phyloP scores from a whole-genome alignment of 2,113 vertebrate species.

The Puma concolor region DNA sequence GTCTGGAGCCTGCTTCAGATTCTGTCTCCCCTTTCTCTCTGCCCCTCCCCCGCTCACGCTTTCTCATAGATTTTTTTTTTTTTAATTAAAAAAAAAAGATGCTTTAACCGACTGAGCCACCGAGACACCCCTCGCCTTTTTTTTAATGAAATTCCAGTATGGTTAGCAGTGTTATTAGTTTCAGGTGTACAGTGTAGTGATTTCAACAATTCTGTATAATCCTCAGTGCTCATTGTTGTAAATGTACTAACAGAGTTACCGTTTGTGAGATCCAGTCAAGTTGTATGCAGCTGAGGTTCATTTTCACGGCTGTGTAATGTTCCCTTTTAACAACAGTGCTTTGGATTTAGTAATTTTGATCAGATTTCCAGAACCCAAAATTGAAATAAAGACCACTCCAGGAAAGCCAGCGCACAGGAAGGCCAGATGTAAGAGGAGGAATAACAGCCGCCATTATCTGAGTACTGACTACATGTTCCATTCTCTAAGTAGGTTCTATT shows the following conservation, averaged over 20 bases:
- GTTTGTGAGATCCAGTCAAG: not conserved
- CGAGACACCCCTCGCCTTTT: not conserved
- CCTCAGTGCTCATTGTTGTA: not conserved
- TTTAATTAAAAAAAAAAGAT: too few species aligned
- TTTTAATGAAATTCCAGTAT: not conserved
- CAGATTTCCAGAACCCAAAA: not conserved
- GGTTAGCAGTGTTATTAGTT: not conserved
- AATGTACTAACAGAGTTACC: not conserved
- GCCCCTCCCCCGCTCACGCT: too few species aligned
- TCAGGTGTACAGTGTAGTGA: not conserved
- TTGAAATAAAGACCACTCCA: not conserved
- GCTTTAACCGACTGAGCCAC: too few species aligned
- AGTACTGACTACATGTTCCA: not conserved
- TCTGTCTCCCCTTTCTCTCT: too few species aligned
- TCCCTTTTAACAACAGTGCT: not conserved
- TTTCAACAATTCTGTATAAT: not conserved
- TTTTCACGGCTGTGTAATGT: not conserved
- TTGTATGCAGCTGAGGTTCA: not conserved
- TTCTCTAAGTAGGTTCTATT: not conserved
- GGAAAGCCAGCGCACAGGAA: not conserved
- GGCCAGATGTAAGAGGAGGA: too few species aligned
- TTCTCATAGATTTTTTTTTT: too few species aligned
- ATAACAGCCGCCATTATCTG: not conserved
- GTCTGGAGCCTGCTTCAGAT: too few species aligned
- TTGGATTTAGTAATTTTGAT: not conserved